Base-by-base conservation (phyloP, 2,888 invertebrate species). In the Elegia similella region DNA sequence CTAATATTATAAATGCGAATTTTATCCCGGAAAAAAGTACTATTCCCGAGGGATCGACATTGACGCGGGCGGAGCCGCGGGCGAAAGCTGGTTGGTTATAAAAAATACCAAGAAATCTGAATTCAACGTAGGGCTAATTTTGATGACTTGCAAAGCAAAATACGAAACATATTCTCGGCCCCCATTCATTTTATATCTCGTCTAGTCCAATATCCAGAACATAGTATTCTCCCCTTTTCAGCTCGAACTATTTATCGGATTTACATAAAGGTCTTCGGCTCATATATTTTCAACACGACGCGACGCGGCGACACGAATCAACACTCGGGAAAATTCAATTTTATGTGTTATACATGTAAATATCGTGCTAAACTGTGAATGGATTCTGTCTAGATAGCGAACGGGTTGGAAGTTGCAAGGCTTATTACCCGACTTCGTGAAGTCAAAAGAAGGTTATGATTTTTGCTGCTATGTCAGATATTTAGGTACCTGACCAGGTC, bases 171-270 rank as follows among this genome's bases (percentile, higher is more conserved):
- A 38, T 38, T 38, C 38, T n/a, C n/a, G n/a, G n/a, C n/a, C 5
- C 38, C 38, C n/a, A 38, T 50, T 10, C 34, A 10, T 50, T 34
- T 38, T 17, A 38, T 12, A 34, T 34, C 17, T 13, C 12, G 6
- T 38, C 34, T 50, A 34, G 15, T 17, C 7, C 50, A 50, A 50
- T 50, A 50, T 50, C 23, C 23, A 50, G 50, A 38, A 50, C 16
- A 16, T 30, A 34, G 29, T 50, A 50, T 50, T 46, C 30, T 16
- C 6, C 34, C 34, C 34, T 16, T 50, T 50, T 50, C 50, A 50
- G 34, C 12, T 10, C n/a, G 34, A 50, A 50, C 50, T 50, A 50
- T 50, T 50, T 50, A 50, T 50, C 34, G 50, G 50, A 50, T 50
- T 34, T 50, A 34, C 50, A 34, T 50, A 50, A 50, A 50, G 50